phyloP scores from a whole-genome alignment of 2,113 vertebrate genomes.

The Cariama cristata region DNA sequence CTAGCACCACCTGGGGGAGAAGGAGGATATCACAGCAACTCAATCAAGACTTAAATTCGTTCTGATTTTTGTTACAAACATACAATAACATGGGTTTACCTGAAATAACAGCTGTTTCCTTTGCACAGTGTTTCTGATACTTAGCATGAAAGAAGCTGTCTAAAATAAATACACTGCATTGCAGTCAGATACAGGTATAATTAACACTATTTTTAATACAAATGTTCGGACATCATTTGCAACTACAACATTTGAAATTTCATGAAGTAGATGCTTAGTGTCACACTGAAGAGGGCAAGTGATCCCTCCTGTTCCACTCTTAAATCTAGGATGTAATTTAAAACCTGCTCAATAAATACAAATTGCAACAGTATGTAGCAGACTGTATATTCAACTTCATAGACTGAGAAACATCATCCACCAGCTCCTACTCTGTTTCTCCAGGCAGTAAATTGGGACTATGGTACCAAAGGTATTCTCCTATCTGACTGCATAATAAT shows the following conservation, averaged over 20 bases:
- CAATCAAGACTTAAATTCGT: neutral
- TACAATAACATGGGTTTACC: neutral
- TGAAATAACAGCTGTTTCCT: conserved; percentile 10
- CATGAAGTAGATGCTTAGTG: neutral
- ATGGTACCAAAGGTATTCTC: neutral
- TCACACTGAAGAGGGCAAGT: neutral
- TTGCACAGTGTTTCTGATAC: conserved; percentile 29
- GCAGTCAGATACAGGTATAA: conserved; percentile 11
- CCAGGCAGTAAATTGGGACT: neutral
- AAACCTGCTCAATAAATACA: neutral
- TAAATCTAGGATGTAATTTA: neutral
- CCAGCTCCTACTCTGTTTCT: neutral
- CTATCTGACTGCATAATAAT: neutral
- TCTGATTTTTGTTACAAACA: neutral
- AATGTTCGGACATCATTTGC: neutral
- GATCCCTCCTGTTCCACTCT: neutral
- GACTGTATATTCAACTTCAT: neutral
- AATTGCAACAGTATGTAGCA: neutral
- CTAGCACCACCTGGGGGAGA: neutral
- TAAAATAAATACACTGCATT: conserved; percentile 49
- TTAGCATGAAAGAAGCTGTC: conserved; percentile 18
- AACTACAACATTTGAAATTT: neutral
- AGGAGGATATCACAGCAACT: neutral
- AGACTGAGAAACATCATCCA: neutral
- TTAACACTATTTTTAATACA: neutral